phyloP scores from a whole-genome alignment of 2,113 vertebrate species.

The Sceloporus tristichus region DNA sequence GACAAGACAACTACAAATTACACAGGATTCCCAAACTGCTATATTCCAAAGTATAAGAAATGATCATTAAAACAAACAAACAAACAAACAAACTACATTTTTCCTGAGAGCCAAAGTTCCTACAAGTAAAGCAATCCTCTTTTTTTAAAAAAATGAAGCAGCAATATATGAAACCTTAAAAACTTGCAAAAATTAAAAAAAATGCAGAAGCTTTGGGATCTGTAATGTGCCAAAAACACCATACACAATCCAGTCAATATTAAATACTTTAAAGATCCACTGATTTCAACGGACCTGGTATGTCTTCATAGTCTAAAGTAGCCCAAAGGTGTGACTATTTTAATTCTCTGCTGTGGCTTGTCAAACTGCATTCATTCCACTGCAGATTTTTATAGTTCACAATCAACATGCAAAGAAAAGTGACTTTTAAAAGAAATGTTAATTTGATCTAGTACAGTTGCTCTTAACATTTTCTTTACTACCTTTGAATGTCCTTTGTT shows the following conservation, averaged over 20 bases:
- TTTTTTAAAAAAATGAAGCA: neutral
- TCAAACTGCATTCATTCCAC: neutral
- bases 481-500: too few species aligned
- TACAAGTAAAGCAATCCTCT: neutral
- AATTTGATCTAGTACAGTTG: slow-evolving; percentile 4
- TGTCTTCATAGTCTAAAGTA: neutral
- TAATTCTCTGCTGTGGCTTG: slow-evolving; percentile 10
- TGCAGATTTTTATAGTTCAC: slow-evolving; percentile 9
- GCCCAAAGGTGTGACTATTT: slow-evolving; percentile 1
- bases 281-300: neutral
- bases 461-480: neutral
- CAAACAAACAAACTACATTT: neutral
- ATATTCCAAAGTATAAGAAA: neutral
- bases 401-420: neutral
- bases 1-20: slow-evolving; percentile 32
- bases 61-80: neutral
- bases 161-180: neutral
- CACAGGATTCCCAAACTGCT: slow-evolving; percentile 10
- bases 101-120: slow-evolving; percentile 12
- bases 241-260: neutral
- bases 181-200: neutral
- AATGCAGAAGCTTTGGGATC: neutral
- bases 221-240: neutral
- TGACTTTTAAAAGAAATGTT: neutral
- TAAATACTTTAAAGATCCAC: neutral